Evolutionary conservation across 2,113 vertebrate genomes (phyloP), one percentile per base, ranked within the genome.

Genomic region (Lethenteron reissneri): DNA sequence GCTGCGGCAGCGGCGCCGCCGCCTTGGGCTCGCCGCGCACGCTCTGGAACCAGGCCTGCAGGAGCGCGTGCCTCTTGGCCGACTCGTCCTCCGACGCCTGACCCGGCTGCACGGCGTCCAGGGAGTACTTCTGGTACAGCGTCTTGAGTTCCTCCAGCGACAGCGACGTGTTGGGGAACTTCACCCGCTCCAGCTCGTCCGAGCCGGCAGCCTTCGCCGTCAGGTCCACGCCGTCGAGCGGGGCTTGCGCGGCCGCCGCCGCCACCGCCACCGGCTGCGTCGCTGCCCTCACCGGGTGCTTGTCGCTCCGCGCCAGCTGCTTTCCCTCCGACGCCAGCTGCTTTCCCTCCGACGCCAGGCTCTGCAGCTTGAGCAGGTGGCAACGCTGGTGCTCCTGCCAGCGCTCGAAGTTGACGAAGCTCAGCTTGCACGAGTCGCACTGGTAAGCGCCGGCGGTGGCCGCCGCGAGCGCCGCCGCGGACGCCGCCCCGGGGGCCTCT

Each of bases 141-240:
- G 64, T 68, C 64, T 68, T n/a, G n/a, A 68, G 64, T 68, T 68
- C 64, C 64, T 68, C 64, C 9, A 68, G 64, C 11, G 64, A 68
- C 25, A 21, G 64, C n/a, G n/a, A 68, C 9, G 11, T 11, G 25
- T 68, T 68, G 64, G 64, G 25, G 25, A 25, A n/a, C 64, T 25
- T 68, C 64, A 68, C n/a, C 25, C 25, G 64, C 10, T 68, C 64
- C 64, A 68, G 10, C n/a, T 68, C 25, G n/a, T 68, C 64, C 64
- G 64, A 68, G 64, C n/a, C 9, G n/a, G n/a, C n/a, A 25, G n/a
- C n/a, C 64, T 68, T 68, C 64, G n/a, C 25, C 11, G n/a, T 68
- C 25, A 25, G 64, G 64, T 17, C 25, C 64, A n/a, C 25, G 64
- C 25, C 25, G 41, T 41, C 41, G 41, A 7, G 41, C 41, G 41